These are phyloP conservation scores for Rhyacophila evoluta DNA, from an alignment of 2,888 invertebrate species.

Conservation along the genomic window DNA sequence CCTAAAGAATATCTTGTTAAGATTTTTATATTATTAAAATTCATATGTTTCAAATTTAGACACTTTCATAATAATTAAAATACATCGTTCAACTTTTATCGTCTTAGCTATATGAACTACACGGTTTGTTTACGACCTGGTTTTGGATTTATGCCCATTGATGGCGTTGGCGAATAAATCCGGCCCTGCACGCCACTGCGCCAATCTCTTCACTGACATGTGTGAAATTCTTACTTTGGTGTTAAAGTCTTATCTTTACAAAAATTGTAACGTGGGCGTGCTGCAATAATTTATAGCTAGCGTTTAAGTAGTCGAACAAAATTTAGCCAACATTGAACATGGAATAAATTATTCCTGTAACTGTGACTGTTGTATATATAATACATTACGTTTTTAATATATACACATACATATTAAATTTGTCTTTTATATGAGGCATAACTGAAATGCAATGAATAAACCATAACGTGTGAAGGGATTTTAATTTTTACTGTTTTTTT, in stretches of 20 bases:
- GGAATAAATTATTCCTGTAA: not conserved
- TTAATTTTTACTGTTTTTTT: too few species aligned
- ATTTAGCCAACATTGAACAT: not conserved
- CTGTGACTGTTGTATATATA: too few species aligned
- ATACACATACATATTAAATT: too few species aligned
- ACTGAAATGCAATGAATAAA: too few species aligned
- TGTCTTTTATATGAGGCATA: too few species aligned
- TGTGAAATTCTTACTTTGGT: slow-evolving; percentile 22
- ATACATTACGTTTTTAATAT: too few species aligned
- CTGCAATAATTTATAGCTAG: not conserved
- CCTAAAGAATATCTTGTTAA: too few species aligned
- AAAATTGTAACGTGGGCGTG: not conserved
- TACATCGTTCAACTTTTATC: not conserved
- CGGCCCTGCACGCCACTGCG: slow-evolving; percentile 7
- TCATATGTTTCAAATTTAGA: too few species aligned
- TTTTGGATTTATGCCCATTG: slow-evolving; percentile 24
- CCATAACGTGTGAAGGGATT: too few species aligned
- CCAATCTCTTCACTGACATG: slow-evolving; percentile 11
- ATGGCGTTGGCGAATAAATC: not conserved
- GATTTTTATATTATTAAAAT: too few species aligned
- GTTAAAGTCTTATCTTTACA: not conserved
- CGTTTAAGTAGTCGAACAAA: not conserved
- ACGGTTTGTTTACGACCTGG: not conserved
- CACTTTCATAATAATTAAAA: too few species aligned
- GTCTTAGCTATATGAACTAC: not conserved